Evolutionary conservation across 2,888 invertebrate genomes (phyloP), one percentile per base, ranked within the genome.

Genomic region (Dendrolimus houi): DNA sequence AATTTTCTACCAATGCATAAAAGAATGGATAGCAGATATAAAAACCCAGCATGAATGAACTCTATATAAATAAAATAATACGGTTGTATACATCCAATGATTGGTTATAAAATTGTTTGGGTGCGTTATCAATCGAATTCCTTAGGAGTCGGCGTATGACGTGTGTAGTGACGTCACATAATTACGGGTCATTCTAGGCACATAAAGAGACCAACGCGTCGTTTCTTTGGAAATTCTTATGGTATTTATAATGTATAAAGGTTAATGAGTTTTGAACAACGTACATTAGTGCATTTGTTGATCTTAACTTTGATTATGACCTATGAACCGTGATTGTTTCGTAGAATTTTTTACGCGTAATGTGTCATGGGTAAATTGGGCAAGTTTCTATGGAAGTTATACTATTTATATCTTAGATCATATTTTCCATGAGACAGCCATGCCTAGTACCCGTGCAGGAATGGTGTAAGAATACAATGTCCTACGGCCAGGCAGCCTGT

Each of bases 261-360:
- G 72, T 68, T 72, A 80, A 79, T 74, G 75, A 66, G 72, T 70
- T 74, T 71, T 62, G 63, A 67, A 74, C 63, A 63, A 64, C 58
- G 59, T 62, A 62, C 58, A 60, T 56, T 57, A 60, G 59, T 29
- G 56, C 60, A 57, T 54, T 59, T 61, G 60, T 57, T 53, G 60
- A 55, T 62, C 59, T 59, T 62, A 63, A 9, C 47, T 9, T 47
- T 47, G 12, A 47, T 47, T 47, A 2, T 47, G 12, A 47, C 8
- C 47, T 47, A 10, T 47, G 47, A 47, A 9, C 12, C 3, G 12
- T 6, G 47, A 47, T 47, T 47, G 47, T 47, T 47, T 47, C 47
- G 47, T 47, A 12, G 47, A 47, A 9, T 10, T 10, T 47, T 47
- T 47, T 10, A 8, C 47, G 9, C 9, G 47, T 12, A 47, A 47